Conservation (phyloP, 2,888 invertebrate genomes). For the Villa cingulata region DNA sequence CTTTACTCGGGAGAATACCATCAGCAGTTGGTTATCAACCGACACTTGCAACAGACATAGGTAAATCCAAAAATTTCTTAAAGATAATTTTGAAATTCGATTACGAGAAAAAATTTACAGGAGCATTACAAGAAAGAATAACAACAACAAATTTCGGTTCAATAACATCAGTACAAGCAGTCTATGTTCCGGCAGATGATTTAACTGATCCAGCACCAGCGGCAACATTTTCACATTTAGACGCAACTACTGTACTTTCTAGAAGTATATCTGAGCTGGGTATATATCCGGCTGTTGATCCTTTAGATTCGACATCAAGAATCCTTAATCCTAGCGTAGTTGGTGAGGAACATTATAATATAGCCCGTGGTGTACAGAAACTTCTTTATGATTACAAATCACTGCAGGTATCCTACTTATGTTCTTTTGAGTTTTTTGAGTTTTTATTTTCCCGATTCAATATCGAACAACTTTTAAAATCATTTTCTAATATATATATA, state of each 20-base stretch:
- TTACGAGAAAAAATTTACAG: no score
- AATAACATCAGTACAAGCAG: constrained; percentile 90
- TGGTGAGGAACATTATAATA: constrained; percentile 75
- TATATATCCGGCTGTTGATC: constrained; percentile 90
- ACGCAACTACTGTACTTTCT: constrained; percentile 86
- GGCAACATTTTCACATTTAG: constrained; percentile 91
- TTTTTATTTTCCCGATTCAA: neutral
- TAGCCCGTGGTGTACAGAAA: constrained; percentile 83
- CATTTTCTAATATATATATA: no score
- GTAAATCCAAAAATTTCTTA: constrained; percentile 38
- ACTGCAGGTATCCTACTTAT: constrained; percentile 39
- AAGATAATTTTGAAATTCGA: no score
- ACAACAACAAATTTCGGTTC: constrained; percentile 91
- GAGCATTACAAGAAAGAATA: constrained; percentile 87
- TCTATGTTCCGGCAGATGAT: constrained; percentile 91
- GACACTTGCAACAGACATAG: constrained; percentile 92
- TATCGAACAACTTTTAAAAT: neutral
- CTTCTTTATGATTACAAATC: constrained; percentile 74
- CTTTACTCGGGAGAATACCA: constrained; percentile 87
- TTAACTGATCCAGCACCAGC: constrained; percentile 94
- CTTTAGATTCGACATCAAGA: constrained; percentile 85
- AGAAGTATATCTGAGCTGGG: constrained; percentile 86
- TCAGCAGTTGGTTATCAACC: constrained; percentile 93
- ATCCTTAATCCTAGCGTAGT: constrained; percentile 89
- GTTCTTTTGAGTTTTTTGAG: neutral